Base-by-base conservation (phyloP, 2,113 vertebrate species). In the Aphyosemion australe region DNA sequence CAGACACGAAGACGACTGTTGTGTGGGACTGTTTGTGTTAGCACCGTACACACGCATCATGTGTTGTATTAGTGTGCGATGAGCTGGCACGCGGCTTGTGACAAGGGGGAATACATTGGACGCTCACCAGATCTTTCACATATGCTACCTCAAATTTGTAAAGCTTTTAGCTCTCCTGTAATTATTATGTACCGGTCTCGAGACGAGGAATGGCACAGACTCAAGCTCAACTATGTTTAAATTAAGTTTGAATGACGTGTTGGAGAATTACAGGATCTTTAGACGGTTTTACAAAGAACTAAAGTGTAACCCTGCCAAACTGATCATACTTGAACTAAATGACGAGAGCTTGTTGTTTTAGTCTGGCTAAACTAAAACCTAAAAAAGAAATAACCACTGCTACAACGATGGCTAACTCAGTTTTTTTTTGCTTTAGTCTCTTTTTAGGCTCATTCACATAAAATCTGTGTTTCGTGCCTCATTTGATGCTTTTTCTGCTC, bases 1-100 rank as follows among this genome's bases (percentile, higher is more conserved):
- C 82, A 82, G 81, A 79, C 83, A 82, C 64, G 76, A 72, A 48
- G 63, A 70, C 62, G 74, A 75, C 78, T 79, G 79, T 83, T 82
- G 70, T 83, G 84, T 74, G 69, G 43, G 19, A 65, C 61, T 61
- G 64, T 74, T 79, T 69, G 54, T 73, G 69, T 73, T 69, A 69
- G 60, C 57, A 49, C n/a, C 57, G 53, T 72, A 61, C 65, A 65
- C 69, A 68, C 20, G 59, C 69, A 60, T 70, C 64, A 67, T 82
- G 68, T 76, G 58, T 78, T 80, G 74, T 86, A 83, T 84, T 82
- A 60, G 69, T 61, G 71, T 68, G 66, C 65, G 76, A 78, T 74
- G 61, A 74, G 76, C 75, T 86, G 82, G 80, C 84, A 70, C 70
- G 15, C 75, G 67, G 42, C 69, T 39, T 34, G 55, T 15, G 2